phyloP scores from a whole-genome alignment of 2,888 invertebrate genomes.

The Acrocyrtus sp. region DNA sequence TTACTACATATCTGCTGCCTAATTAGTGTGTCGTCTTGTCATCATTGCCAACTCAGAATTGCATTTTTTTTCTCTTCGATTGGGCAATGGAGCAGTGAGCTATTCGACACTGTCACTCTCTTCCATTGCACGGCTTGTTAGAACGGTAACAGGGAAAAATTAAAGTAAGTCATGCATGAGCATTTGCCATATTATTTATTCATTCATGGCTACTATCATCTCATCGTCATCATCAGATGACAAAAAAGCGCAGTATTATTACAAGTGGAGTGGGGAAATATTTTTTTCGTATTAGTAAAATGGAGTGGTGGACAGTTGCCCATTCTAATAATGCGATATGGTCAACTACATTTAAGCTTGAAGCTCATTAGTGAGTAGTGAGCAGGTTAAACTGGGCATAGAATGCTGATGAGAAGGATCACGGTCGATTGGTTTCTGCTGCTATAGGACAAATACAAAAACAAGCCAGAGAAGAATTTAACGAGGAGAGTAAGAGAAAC shows the following conservation, averaged over 20 bases:
- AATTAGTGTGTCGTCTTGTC: neutral
- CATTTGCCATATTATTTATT: constrained; percentile 14
- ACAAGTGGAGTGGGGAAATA: too few relatives aligned
- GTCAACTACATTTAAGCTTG: neutral
- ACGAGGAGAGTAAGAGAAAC: too few relatives aligned
- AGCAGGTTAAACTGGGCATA: constrained; percentile 36
- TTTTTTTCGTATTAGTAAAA: too few relatives aligned
- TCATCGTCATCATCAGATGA: too few relatives aligned
- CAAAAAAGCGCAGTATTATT: too few relatives aligned
- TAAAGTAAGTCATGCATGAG: constrained; percentile 40
- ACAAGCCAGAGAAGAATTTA: too few relatives aligned
- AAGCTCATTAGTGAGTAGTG: constrained; percentile 44
- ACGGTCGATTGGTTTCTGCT: constrained; percentile 11
- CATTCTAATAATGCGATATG: neutral
- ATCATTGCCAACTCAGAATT: too few relatives aligned
- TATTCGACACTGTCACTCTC: neutral
- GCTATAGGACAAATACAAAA: neutral
- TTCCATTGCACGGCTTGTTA: constrained; percentile 7
- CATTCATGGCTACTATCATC: constrained; percentile 7
- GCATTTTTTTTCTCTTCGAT: constrained; percentile 10
- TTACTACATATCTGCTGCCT: too few relatives aligned
- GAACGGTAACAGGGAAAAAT: constrained; percentile 30
- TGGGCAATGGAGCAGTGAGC: constrained; percentile 12
- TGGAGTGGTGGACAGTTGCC: neutral
- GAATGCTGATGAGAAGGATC: constrained; percentile 3